phyloP scores from a whole-genome alignment of 2,888 invertebrate species.

The Saturnia pavonia region DNA sequence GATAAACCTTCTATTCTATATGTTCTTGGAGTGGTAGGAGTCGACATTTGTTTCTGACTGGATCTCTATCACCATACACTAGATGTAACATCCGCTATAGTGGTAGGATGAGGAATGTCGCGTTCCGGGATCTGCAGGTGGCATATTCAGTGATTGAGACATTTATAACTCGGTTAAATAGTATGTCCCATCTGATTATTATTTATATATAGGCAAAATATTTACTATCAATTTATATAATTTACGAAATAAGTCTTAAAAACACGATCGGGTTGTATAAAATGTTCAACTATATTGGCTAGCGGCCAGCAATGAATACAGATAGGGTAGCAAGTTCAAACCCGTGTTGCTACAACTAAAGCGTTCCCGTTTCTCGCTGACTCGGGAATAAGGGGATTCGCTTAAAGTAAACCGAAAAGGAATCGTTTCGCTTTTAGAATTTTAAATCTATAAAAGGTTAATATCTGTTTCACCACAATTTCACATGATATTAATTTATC shows the following conservation, averaged over 20 bases:
- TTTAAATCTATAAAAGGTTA: background rate
- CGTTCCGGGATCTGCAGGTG: too few species aligned
- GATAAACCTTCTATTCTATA: too few species aligned
- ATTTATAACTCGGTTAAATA: too few species aligned
- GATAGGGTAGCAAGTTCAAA: slow-evolving; percentile 7
- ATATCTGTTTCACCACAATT: background rate
- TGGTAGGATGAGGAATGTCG: too few species aligned
- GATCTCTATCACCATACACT: too few species aligned
- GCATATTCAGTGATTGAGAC: too few species aligned
- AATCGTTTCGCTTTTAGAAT: background rate
- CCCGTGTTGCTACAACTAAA: slow-evolving; percentile 4
- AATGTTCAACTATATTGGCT: background rate
- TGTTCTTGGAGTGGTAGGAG: too few species aligned
- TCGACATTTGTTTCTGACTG: too few species aligned
- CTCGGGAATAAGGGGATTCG: slow-evolving; percentile 8
- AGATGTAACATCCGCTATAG: too few species aligned
- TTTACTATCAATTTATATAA: too few species aligned
- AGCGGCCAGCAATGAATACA: background rate
- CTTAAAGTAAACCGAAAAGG: slow-evolving; percentile 29
- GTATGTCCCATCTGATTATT: too few species aligned
- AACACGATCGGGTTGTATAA: background rate
- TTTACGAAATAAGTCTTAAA: background rate
- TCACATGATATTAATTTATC: background rate
- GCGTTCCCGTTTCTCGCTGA: background rate
- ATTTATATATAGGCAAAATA: too few species aligned